Evolutionary conservation across 1,140 invertebrate genomes (phyloP).

Genomic region (Araneus ventricosus): DNA sequence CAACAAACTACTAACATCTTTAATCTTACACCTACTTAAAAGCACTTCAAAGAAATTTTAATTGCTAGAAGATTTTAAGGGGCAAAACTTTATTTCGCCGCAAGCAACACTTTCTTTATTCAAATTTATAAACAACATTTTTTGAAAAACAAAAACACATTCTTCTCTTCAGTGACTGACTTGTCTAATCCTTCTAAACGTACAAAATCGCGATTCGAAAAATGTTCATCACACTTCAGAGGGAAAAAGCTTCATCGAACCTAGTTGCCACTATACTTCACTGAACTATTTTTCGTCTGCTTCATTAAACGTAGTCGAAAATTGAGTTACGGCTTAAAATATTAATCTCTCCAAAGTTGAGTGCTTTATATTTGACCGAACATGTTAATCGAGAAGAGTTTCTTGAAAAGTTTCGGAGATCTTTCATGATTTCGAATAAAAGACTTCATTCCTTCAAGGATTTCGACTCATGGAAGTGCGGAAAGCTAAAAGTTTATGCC

Average conservation of each 20-base stretch:
- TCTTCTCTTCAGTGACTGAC: not conserved
- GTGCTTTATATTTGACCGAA: slow-evolving; percentile 44
- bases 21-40: too few relatives aligned
- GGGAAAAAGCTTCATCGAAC: not conserved
- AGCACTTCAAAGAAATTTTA: too few relatives aligned
- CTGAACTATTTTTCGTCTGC: not conserved
- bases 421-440: not conserved
- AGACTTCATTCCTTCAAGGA: not conserved
- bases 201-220: not conserved
- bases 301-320: slow-evolving; percentile 3
- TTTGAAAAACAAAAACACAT: not conserved
- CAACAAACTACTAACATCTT: too few relatives aligned
- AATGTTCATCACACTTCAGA: not conserved
- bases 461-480: not conserved
- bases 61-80: not conserved
- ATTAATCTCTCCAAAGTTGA: not conserved
- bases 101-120: not conserved
- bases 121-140: not conserved
- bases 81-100: not conserved
- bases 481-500: too few relatives aligned
- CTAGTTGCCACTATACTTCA: not conserved
- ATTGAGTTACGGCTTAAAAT: slow-evolving; percentile 29
- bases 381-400: not conserved
- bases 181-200: not conserved
- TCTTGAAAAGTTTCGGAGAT: not conserved